phyloP scores from a whole-genome alignment of 1,140 invertebrate genomes.

The Cydia strobilella region DNA sequence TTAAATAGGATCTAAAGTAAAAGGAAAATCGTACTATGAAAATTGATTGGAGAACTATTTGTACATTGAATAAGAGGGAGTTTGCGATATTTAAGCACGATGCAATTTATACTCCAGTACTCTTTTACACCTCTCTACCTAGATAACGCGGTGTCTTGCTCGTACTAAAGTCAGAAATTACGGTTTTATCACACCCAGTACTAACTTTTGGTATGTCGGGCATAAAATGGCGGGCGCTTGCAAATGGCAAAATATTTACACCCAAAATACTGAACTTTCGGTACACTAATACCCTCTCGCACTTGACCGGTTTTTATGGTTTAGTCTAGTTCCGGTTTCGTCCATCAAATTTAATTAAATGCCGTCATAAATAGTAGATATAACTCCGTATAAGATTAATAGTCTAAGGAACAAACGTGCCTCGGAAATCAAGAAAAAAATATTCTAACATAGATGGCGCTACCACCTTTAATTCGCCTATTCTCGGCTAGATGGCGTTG shows the following conservation, averaged over 20 bases:
- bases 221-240: not conserved
- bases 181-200: not conserved
- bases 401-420: too few relatives aligned
- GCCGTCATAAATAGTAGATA: too few relatives aligned
- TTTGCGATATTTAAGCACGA: not conserved
- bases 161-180: not conserved
- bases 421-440: too few relatives aligned
- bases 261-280: not conserved
- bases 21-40: too few relatives aligned
- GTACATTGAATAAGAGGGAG: not conserved
- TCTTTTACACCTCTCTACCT: too few relatives aligned
- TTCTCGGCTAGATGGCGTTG: too few relatives aligned
- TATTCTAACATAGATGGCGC: too few relatives aligned
- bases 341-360: not conserved
- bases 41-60: not conserved
- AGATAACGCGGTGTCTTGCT: not conserved
- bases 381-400: too few relatives aligned
- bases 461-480: too few relatives aligned
- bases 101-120: too few relatives aligned
- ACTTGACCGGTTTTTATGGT: not conserved
- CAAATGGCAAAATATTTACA: not conserved
- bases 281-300: not conserved
- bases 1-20: too few relatives aligned
- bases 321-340: not conserved
- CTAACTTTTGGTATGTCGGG: not conserved